These are phyloP conservation scores for Kryptolebias marmoratus DNA, from an alignment of 2,113 vertebrate species.

Conservation along the genomic window DNA sequence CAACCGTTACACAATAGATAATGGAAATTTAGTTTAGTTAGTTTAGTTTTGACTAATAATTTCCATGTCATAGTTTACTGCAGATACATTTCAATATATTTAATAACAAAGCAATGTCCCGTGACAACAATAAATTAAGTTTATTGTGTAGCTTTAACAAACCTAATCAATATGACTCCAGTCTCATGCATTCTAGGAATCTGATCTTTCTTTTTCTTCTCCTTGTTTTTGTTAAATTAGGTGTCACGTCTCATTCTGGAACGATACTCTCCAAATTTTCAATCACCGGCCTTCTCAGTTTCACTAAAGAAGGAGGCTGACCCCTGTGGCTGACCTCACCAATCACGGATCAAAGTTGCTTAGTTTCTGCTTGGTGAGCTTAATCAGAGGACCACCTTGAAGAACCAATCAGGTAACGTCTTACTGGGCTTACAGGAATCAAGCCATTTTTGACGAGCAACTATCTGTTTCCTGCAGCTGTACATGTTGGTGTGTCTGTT, in stretches of 20 bases:
- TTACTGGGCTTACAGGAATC: slow-evolving; percentile 56
- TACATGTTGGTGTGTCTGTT: slow-evolving; percentile 29
- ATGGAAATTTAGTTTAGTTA: too few relatives aligned
- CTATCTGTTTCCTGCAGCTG: slow-evolving; percentile 13
- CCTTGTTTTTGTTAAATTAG: slow-evolving; percentile 34
- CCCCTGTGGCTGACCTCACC: slow-evolving; percentile 65
- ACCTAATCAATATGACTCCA: slow-evolving; percentile 25
- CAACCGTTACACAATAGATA: too few relatives aligned
- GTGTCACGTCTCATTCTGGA: slow-evolving; percentile 63
- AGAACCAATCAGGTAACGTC: slow-evolving; percentile 68
- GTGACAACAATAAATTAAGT: too few relatives aligned
- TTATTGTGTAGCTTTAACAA: not conserved
- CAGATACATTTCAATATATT: not conserved
- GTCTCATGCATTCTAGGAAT: slow-evolving; percentile 28
- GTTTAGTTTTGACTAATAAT: too few relatives aligned
- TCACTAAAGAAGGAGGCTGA: slow-evolving; percentile 52
- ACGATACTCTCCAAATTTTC: slow-evolving; percentile 55
- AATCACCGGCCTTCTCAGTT: slow-evolving; percentile 54
- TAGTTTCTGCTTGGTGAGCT: slow-evolving; percentile 52
- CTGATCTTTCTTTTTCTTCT: slow-evolving; percentile 1
- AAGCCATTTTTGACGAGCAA: slow-evolving; percentile 38
- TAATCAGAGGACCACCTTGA: slow-evolving; percentile 71
- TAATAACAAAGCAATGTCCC: not conserved
- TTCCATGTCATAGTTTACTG: too few relatives aligned
- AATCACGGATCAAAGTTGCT: slow-evolving; percentile 66